Percentiles rank a stretch among this genome's conserved stretches.
phyloP scores from a whole-genome alignment of 2,113 vertebrate species.

The Cyanistes caeruleus region DNA sequence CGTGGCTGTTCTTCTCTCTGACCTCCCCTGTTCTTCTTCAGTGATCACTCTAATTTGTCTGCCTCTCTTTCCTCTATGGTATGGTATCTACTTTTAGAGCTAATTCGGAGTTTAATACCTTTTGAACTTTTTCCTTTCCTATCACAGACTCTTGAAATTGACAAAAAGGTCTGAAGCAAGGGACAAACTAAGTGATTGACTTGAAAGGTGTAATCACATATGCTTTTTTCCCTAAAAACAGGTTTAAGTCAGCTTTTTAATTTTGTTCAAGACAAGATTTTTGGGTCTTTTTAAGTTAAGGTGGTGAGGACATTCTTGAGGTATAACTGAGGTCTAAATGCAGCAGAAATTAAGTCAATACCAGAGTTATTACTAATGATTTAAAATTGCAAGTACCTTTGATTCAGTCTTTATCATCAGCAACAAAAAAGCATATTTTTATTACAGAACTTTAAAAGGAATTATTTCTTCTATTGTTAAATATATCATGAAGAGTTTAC shows the following conservation, averaged over 20 bases:
- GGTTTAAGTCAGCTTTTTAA: neutral
- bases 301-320: neutral
- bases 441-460: neutral
- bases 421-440: neutral
- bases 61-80: neutral
- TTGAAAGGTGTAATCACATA: neutral
- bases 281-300: neutral
- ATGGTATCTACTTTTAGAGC: neutral
- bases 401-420: neutral
- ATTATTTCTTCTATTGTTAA: neutral
- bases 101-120: neutral
- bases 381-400: neutral
- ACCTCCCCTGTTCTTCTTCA: neutral
- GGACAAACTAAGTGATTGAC: neutral
- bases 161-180: neutral
- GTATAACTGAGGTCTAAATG: neutral
- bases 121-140: neutral
- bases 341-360: neutral
- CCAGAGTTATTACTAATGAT: neutral
- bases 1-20: neutral
- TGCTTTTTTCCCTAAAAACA: neutral
- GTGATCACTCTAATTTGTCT: neutral
- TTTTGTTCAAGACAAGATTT: neutral
- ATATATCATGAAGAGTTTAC: neutral
- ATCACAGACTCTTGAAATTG: neutral